Base-by-base conservation (phyloP, 2,888 invertebrate species). In the Drosophila recens region DNA sequence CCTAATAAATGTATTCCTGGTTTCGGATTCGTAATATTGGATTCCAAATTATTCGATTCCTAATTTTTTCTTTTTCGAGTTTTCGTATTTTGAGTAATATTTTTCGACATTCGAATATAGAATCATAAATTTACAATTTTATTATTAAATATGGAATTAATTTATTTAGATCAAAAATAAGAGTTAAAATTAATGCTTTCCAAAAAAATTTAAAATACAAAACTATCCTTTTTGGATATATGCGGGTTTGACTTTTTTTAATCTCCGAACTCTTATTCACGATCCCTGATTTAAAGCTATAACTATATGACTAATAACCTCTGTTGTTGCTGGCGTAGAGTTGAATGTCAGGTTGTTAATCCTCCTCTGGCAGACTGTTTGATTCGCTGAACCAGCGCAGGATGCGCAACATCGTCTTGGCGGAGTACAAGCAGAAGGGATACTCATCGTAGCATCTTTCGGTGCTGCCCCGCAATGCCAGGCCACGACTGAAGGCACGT, bases 361-460 rank as follows among this genome's bases (percentile, higher is more conserved):
- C 51, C n/a, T 71, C 62, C 33, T 74, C 69, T n/a, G 75, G 36
- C 20, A 48, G 34, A 13, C 13, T 67, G 3, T 75, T 81, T 10
- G 87, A 71, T 40, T 89, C 78, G 8, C 90, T 80, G 67, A 92
- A 91, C 92, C 92, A 92, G 40, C 88, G 86, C 36, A 93, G 78
- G 20, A 93, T 87, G 71, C 89, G 90, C 34, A 93, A 63, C 93
- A 93, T 93, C 1, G 90, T 91, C 63, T 84, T 89, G 9, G 92
- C 92, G 4, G 93, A 92, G 77, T 93, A 93, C 54, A 91, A 79
- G 61, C 93, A 93, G 67, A 91, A 91, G 13, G 92, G 92, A 88
- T 92, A 93, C 51, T 91, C 91, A 34, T 88, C 85, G 33, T 86
- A 91, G 59, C 93, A 93, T 30, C 86, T 84, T 15, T 90, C 87